phyloP scores from a whole-genome alignment of 1,140 invertebrate genomes.

The Branchinecta lynchi region DNA sequence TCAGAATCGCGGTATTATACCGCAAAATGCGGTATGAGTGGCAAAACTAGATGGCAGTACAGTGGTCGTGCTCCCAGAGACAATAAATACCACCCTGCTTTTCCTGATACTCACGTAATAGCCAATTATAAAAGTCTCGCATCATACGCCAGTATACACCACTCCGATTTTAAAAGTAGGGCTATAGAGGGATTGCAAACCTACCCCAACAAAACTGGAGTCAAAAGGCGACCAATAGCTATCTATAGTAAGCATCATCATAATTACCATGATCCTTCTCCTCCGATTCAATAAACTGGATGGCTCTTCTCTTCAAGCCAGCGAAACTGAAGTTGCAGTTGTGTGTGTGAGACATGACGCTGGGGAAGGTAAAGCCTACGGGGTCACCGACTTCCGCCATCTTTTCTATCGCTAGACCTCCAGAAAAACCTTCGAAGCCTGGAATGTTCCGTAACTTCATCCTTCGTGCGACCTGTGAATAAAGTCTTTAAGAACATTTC shows the following conservation, averaged over 20 bases:
- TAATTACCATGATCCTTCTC: conserved; percentile 42
- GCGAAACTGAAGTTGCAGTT: conserved; percentile 76
- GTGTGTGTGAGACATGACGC: conserved; percentile 40
- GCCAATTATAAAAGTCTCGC: too few species aligned
- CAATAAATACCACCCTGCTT: too few species aligned
- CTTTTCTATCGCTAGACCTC: conserved; percentile 69
- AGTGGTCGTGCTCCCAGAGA: too few species aligned
- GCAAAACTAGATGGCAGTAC: too few species aligned
- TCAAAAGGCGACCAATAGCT: too few species aligned
- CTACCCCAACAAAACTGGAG: too few species aligned
- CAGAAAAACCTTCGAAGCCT: conserved; percentile 51
- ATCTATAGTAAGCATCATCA: conserved; percentile 16
- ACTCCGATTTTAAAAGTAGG: too few species aligned
- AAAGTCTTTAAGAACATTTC: conserved; percentile 7
- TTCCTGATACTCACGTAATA: too few species aligned
- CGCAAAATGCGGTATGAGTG: too few species aligned
- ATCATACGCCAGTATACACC: too few species aligned
- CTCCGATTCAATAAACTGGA: conserved; percentile 37
- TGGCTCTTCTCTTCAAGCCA: conserved; percentile 46
- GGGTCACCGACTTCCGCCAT: conserved; percentile 55
- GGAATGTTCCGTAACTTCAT: conserved; percentile 65
- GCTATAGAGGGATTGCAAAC: too few species aligned
- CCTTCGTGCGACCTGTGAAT: conserved; percentile 52
- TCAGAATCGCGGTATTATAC: too few species aligned
- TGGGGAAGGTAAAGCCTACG: conserved; percentile 46